Evolutionary conservation across 2,888 invertebrate genomes (phyloP), one percentile per base, ranked within the genome.

Genomic region (Hemaris fuciformis): DNA sequence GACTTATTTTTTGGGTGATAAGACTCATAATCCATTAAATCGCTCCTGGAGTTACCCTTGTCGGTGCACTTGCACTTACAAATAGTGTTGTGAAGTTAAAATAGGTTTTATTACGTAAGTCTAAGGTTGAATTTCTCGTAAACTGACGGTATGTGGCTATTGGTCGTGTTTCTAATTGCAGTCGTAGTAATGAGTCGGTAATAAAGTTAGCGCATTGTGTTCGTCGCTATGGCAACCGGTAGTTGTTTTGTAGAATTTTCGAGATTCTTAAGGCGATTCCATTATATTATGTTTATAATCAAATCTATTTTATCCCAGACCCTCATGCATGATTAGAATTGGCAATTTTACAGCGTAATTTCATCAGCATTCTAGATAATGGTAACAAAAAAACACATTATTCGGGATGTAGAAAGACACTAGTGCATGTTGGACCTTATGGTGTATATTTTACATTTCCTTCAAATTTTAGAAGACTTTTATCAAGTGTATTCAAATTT

Each of bases 171-270:
- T 25, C 75, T 83, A 84, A 82, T 83, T 81, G 76, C 79, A 76
- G 71, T 73, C 62, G 68, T 67, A 69, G 73, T 83, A 80, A 80
- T 76, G 76, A 72, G 69, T 71, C 64, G 68, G 73, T 74, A 69
- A 75, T 85, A 81, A 83, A 81, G 72, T 77, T 63, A 72, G 76
- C 70, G 79, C 73, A 79, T 80, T 82, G 78, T 79, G 73, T 68
- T 62, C 71, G 83, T 82, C 78, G 72, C 79, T 62, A 80, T 83
- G 76, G 78, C 64, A 71, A 80, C 78, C 41, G 63, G 10, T 59
- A 41, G 48, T 46, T 31, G 43, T 34, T 34, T 60, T 60, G 18
- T 42, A n/a, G 8, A n/a, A 38, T 48, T 15, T 57, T 57, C 34
- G 15, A 38, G 6, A 38, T 57, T 22, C 7, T 38, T 13, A n/a